Percentiles rank a stretch among this genome's conserved stretches.
Conservation (phyloP, 2,888 invertebrate species). For the Acleris holmiana region DNA sequence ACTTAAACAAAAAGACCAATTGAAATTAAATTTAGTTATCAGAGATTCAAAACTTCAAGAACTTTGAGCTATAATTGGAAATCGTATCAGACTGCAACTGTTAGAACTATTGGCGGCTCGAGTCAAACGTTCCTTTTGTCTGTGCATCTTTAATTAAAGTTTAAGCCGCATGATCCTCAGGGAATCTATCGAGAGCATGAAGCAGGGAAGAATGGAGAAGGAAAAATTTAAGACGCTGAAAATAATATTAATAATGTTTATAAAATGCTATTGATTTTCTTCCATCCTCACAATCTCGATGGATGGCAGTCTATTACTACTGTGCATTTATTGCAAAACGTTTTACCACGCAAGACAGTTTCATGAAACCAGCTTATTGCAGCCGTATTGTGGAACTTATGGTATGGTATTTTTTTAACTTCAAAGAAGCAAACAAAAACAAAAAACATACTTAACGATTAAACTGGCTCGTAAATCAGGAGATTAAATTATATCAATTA, state of each 20-base stretch:
- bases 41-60: background rate
- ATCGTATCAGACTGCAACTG: constrained; percentile 34
- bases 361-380: no score
- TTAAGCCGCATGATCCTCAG: constrained; percentile 30
- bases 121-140: constrained; percentile 32
- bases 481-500: no score
- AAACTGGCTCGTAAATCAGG: no score
- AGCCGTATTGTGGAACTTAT: no score
- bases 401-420: no score
- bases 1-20: background rate
- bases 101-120: constrained; percentile 28
- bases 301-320: no score
- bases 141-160: constrained; percentile 36
- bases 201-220: background rate
- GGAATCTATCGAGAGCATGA: constrained; percentile 14
- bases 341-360: no score
- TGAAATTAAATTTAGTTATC: background rate
- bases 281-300: no score
- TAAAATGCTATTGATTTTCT: background rate
- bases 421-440: no score
- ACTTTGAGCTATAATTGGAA: constrained; percentile 25
- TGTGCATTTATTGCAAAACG: no score
- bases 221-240: background rate
- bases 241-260: background rate
- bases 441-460: no score